phyloP scores from a whole-genome alignment of 2,888 invertebrate species.

The Mythimna vitellina region DNA sequence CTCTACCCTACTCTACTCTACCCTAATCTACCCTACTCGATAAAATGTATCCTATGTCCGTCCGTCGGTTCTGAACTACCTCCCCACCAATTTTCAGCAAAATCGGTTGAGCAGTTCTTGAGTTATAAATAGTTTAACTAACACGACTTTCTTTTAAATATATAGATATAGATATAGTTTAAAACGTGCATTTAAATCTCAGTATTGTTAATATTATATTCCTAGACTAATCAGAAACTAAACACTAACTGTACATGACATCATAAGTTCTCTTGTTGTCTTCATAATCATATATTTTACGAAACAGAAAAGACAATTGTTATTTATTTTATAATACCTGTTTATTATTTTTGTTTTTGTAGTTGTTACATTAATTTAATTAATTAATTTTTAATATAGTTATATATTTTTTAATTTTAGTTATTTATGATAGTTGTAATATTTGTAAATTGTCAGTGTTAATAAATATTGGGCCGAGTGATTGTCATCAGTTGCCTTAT shows the following conservation, averaged over 20 bases:
- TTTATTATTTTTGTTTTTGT: too few species aligned
- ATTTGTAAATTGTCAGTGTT: constrained; percentile 48
- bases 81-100: too few species aligned
- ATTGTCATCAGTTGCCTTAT: constrained; percentile 58
- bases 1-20: too few species aligned
- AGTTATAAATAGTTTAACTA: too few species aligned
- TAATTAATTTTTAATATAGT: too few species aligned
- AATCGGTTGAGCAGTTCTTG: too few species aligned
- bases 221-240: not conserved
- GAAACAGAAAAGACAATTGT: not conserved
- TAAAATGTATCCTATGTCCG: too few species aligned
- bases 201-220: constrained; percentile 31
- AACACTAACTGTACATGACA: not conserved
- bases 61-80: too few species aligned
- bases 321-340: not conserved
- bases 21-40: too few species aligned
- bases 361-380: too few species aligned
- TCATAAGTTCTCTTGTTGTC: not conserved
- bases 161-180: not conserved
- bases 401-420: too few species aligned
- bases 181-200: constrained; percentile 46
- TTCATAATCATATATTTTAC: not conserved
- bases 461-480: constrained; percentile 35
- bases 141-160: too few species aligned
- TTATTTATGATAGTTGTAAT: not conserved